A percentile compares a stretch with the other conserved stretches of the same genome.
Evolutionary conservation across 2,113 vertebrate genomes (phyloP).

Genomic region (Seriola aureovittata): DNA sequence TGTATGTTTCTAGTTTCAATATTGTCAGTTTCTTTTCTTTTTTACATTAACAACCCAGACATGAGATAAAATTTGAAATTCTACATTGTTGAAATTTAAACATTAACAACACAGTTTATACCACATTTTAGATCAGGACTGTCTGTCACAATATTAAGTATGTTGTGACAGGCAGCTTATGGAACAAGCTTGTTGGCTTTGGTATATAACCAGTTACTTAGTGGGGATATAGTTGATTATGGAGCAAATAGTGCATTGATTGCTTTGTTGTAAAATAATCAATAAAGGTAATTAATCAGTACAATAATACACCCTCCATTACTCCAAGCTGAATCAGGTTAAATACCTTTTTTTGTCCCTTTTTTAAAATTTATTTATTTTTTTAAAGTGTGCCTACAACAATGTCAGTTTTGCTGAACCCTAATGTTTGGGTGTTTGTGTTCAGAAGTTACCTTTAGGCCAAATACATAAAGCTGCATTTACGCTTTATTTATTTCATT

Average conservation of each 20-base stretch:
- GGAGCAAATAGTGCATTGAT: not conserved
- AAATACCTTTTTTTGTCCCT: not conserved
- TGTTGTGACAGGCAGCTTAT: not conserved
- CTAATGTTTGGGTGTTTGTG: not conserved
- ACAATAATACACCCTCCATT: not conserved
- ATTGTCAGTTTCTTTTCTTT: not conserved
- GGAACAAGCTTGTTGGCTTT: not conserved
- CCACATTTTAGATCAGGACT: not conserved
- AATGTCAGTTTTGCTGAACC: slow-evolving; percentile 9
- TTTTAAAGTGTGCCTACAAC: not conserved
- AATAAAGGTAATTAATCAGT: not conserved
- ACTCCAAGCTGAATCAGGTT: not conserved
- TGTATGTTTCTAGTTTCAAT: not conserved
- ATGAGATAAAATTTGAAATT: not conserved
- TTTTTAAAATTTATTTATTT: no score
- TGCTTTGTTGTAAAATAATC: not conserved
- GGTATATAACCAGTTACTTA: not conserved
- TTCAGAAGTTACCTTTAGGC: not conserved
- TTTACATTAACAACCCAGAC: not conserved
- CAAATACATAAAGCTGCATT: not conserved
- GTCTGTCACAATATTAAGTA: not conserved
- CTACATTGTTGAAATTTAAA: not conserved
- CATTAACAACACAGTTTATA: not conserved
- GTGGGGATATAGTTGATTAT: not conserved
- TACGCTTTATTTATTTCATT: not conserved